Evolutionary conservation across 2,797 vertebrate species (phyloP).

Genomic region (Helicolenus hilgendorfi): DNA sequence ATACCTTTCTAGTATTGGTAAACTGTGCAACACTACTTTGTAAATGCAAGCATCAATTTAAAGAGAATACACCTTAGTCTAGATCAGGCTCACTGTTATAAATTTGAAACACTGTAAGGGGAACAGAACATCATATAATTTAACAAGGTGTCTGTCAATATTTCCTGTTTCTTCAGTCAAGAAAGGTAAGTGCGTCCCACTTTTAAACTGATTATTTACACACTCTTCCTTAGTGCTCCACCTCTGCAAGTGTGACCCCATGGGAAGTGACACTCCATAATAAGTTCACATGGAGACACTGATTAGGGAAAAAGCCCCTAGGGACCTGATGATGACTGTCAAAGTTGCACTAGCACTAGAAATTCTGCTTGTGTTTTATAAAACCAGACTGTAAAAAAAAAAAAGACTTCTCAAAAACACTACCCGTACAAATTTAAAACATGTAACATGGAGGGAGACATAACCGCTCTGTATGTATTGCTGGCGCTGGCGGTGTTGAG

Average conservation of each 20-base stretch:
- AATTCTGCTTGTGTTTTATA: not conserved
- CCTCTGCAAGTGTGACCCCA: not conserved
- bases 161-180: not conserved
- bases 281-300: slow-evolving; percentile 1
- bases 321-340: not conserved
- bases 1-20: not conserved
- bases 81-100: not conserved
- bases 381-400: not conserved
- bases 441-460: not conserved
- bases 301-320: slow-evolving; percentile 6
- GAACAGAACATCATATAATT: not conserved
- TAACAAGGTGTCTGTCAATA: not conserved
- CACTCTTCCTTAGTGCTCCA: slow-evolving; percentile 1
- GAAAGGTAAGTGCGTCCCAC: not conserved
- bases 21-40: not conserved
- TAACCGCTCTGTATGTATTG: no score
- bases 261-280: slow-evolving; percentile 16
- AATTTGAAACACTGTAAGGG: not conserved
- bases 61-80: not conserved
- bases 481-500: no score
- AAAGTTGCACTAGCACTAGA: not conserved
- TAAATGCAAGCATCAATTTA: not conserved
- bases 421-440: not conserved
- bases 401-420: not conserved
- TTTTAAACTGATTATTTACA: slow-evolving; percentile 19